Conservation (phyloP, 2,113 vertebrate genomes). For the Microcebus jonahi region DNA sequence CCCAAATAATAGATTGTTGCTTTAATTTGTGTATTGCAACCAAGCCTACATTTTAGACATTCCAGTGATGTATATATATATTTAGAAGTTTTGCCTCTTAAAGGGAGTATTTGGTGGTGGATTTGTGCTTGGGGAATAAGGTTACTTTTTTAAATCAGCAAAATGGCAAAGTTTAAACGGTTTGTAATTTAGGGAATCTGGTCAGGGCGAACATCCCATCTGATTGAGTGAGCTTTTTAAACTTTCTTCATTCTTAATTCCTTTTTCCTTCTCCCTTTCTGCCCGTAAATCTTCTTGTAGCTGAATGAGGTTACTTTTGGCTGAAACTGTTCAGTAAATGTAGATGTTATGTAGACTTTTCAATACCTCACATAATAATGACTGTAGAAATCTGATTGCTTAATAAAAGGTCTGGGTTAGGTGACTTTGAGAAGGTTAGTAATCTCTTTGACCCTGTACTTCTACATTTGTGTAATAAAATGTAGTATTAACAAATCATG, state of each 20-base stretch:
- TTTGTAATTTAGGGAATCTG: not conserved
- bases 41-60: not conserved
- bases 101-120: not conserved
- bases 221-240: constrained; percentile 24
- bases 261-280: not conserved
- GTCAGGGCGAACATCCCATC: not conserved
- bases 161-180: not conserved
- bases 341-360: constrained; percentile 13
- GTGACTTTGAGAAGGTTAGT: not conserved
- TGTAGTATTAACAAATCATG: not conserved
- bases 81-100: constrained; percentile 17
- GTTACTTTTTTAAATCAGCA: not conserved
- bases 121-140: constrained; percentile 32
- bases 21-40: not conserved
- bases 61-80: not conserved
- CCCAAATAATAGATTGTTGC: not conserved
- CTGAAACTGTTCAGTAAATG: not conserved
- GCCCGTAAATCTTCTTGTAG: not conserved
- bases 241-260: not conserved
- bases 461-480: not conserved
- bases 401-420: not conserved
- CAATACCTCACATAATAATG: not conserved
- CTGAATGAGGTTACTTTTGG: constrained; percentile 19
- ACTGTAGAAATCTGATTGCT: not conserved
- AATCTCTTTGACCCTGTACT: not conserved